Percentiles rank a stretch among this genome's conserved stretches.
Evolutionary conservation across 2,113 vertebrate genomes (phyloP).

Genomic region (Carassius gibelio): DNA sequence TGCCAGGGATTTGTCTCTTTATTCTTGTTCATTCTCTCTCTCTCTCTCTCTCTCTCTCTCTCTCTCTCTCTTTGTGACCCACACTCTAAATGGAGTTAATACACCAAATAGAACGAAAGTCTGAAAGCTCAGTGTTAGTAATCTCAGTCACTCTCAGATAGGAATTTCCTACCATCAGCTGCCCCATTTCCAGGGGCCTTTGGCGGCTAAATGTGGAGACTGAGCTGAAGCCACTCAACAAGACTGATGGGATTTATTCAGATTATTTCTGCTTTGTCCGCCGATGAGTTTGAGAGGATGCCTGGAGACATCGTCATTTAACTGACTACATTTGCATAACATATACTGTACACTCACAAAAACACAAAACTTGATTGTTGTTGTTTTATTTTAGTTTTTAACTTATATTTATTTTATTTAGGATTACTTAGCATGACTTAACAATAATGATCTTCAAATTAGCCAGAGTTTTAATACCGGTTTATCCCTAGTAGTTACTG

Average conservation of each 20-base stretch:
- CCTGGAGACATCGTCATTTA: neutral
- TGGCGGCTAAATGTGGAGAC: constrained; percentile 29
- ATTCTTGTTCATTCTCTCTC: constrained; percentile 25
- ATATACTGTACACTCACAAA: neutral
- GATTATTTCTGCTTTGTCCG: constrained; percentile 11
- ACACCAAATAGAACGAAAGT: constrained; percentile 9
- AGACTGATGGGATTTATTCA: constrained; percentile 38
- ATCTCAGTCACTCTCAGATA: constrained; percentile 30
- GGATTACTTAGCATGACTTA: neutral
- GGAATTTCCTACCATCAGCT: constrained; percentile 38
- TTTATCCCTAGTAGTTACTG: neutral
- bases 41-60: constrained; percentile 14
- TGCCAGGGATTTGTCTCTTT: constrained; percentile 32
- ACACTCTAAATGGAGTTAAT: constrained; percentile 34
- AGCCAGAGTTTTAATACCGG: neutral
- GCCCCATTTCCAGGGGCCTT: constrained; percentile 44
- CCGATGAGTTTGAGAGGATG: constrained; percentile 13
- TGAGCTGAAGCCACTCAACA: neutral
- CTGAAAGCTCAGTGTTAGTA: constrained; percentile 24
- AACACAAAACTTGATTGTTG: neutral
- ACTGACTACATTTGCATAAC: neutral
- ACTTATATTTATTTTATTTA: neutral
- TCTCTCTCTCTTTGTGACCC: constrained; percentile 5
- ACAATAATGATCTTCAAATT: neutral
- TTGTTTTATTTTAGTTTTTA: neutral